Base-by-base conservation (phyloP, 30 jellyfish, hydroid and myxozoan genomes). In the Sanderia malayensis region DNA sequence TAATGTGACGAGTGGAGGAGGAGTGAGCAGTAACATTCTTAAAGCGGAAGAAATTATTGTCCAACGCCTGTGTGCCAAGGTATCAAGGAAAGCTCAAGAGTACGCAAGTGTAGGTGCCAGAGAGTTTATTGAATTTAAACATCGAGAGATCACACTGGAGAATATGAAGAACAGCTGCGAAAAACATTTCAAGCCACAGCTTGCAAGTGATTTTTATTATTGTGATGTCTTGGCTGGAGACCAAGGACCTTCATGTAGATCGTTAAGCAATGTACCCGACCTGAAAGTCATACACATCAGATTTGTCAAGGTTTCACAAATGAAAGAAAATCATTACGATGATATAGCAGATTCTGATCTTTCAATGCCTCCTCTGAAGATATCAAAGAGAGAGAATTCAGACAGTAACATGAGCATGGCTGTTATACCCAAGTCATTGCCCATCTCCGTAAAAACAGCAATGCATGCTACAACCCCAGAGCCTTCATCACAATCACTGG, bases 171-270 rank as follows among this genome's bases (percentile, higher is more conserved):
- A 37, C 13, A 37, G 52, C 52, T 37, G 52, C 13, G 13, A 37
- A 37, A 37, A 37, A 37, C 52, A 37, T 37, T 37, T 37, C 10
- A 37, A 37, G 52, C 52, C 6, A 13, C 52, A 37, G 52, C 52
- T 37, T 37, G 52, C 6, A 53, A 24, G 20, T n/a, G 67, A 53
- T 53, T 20, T 9, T 3, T 53, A 53, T 24, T 20, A 53, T 7
- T 60, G 72, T 60, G 72, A 20, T 30, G 72, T 60, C 26, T 25
- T 60, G 45, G 72, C 47, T 25, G 46, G 72, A 18, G 72, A 60
- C 19, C 72, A 60, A 60, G 72, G 72, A 6, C 72, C 72, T 23
- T 60, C 72, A 13, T 60, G 72, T 21, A 9, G 4, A 4, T 27
- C 45, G 13, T 6, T 60, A 4, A 25, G 3, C 47, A 53, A 60